Conservation (phyloP, 2,797 vertebrate genomes). For the Melanotaenia nigrans region DNA sequence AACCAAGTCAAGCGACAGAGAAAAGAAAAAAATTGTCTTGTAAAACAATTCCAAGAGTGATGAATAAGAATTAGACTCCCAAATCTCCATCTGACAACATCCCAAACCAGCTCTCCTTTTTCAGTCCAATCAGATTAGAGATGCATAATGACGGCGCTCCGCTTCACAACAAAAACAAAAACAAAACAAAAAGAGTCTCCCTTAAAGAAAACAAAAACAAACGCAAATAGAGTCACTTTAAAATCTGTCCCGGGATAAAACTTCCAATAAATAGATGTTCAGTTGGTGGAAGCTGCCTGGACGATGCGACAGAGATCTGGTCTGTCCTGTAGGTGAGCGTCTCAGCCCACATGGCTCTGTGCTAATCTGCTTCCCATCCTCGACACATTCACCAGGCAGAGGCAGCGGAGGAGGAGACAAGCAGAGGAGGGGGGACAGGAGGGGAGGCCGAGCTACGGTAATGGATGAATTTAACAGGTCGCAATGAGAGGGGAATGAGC, state of each 20-base stretch:
- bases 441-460: slow-evolving; percentile 75
- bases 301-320: slow-evolving; percentile 40
- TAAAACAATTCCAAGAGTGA: not conserved
- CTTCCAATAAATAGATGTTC: slow-evolving; percentile 22
- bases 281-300: not conserved
- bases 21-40: not conserved
- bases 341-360: slow-evolving; percentile 67
- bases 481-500: slow-evolving; percentile 51
- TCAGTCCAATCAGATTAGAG: slow-evolving; percentile 49
- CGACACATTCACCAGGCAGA: slow-evolving; percentile 75
- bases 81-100: slow-evolving; percentile 46
- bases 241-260: slow-evolving; percentile 12
- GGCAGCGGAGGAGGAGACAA: slow-evolving; percentile 34
- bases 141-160: slow-evolving; percentile 41
- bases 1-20: not conserved
- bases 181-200: slow-evolving; percentile 1
- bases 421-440: slow-evolving; percentile 20
- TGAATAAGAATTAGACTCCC: not conserved
- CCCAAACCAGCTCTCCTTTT: slow-evolving; percentile 47
- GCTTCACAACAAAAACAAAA: slow-evolving; percentile 48
- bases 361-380: slow-evolving; percentile 78
- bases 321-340: slow-evolving; percentile 52
- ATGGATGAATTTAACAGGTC: slow-evolving; percentile 77
- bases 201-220: slow-evolving; percentile 14
- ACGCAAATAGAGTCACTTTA: not conserved